A percentile compares a stretch with the other conserved stretches of the same genome.
These are phyloP conservation scores for Dromaius novaehollandiae DNA, from an alignment of 2,113 vertebrate species.

Conservation along the genomic window DNA sequence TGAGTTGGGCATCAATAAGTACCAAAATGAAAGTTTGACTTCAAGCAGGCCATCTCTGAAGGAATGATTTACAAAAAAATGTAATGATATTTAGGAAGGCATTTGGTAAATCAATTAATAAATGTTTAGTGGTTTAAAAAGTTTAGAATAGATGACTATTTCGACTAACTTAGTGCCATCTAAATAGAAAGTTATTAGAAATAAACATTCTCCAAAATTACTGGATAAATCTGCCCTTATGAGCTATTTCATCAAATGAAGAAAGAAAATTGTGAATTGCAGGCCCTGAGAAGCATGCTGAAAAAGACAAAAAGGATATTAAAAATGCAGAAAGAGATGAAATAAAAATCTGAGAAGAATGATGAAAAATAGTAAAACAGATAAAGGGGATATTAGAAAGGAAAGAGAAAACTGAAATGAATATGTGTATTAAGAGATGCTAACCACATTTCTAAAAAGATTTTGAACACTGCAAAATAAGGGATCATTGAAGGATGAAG, in stretches of 20 bases:
- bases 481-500: slow-evolving; percentile 34
- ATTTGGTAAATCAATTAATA: not conserved
- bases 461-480: not conserved
- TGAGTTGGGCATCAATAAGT: not conserved
- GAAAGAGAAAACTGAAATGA: slow-evolving; percentile 43
- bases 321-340: slow-evolving; percentile 29
- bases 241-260: not conserved
- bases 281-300: not conserved
- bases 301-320: slow-evolving; percentile 32
- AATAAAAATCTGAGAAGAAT: slow-evolving; percentile 32
- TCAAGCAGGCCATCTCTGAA: not conserved
- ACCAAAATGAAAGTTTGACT: not conserved
- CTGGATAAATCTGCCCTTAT: not conserved
- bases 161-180: not conserved
- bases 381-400: slow-evolving; percentile 36
- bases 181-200: not conserved
- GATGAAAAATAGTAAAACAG: slow-evolving; percentile 30
- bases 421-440: not conserved
- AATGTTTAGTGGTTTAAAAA: not conserved
- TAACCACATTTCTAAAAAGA: slow-evolving; percentile 14
- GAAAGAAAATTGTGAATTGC: not conserved
- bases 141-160: not conserved
- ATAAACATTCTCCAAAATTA: not conserved
- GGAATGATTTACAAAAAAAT: slow-evolving; percentile 7
- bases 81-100: not conserved